Evolutionary conservation across 2,888 invertebrate species (phyloP), one percentile per base, ranked within the genome.

Genomic region (Bombylius major): DNA sequence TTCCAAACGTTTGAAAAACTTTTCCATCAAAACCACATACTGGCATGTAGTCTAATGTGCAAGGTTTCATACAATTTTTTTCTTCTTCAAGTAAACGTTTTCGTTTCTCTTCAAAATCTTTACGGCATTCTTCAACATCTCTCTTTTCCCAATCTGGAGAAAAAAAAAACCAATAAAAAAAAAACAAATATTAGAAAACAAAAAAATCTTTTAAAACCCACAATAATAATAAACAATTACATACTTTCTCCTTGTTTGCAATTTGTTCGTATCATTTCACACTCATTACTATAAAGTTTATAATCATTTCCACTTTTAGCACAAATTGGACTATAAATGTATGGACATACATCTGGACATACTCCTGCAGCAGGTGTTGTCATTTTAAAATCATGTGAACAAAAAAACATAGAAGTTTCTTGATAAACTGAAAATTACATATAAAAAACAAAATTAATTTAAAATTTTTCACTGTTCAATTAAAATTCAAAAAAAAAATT

Each of bases 11-110:
- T 48, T 23, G 36, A 12, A 23, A 53, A 6, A 11, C 23, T 48
- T 36, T 23, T 12, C 53, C 53, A 53, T 53, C 36, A n/a, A 14
- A 31, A 13, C 47, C 53, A 32, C 53, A 53, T 11, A 56, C 46
- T 3, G 56, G 56, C 5, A 12, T n/a, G 23, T 33, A 56, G 4
- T 44, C 47, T 11, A 23, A 34, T 7, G 55, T 39, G 44, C 52
- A 53, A 36, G 46, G 13, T 11, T 33, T 46, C 14, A 39, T 23
- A 34, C 53, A 53, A 42, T 47, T 44, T 31, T 42, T n/a, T 9
- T 11, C 36, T 47, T 52, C 45, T 48, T 23, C 31, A 39, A 39
- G 13, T 32, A 6, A 3, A 46, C 11, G 12, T 5, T 32, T 23
- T 36, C 12, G 34, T 7, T 7, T 36, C 8, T 36, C 8, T 36